Conservation (phyloP, 64 coral and sea anemone genomes). For the Montipora efflorescens region DNA sequence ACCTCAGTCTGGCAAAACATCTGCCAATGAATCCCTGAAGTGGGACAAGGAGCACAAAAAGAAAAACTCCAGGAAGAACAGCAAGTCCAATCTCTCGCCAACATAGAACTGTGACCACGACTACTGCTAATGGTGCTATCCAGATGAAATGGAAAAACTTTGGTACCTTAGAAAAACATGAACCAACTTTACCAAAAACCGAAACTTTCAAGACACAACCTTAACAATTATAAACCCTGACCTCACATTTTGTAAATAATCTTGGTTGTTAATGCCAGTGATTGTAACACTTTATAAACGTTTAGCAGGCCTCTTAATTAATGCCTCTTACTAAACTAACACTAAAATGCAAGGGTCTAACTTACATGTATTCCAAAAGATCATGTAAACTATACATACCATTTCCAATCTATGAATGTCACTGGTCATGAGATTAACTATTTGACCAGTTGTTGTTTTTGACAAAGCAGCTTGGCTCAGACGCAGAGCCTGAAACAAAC, state of each 20-base stretch:
- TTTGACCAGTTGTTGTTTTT: conserved; percentile 86
- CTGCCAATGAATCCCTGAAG: conserved; percentile 85
- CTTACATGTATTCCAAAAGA: too few relatives aligned
- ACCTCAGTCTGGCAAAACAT: conserved; percentile 80
- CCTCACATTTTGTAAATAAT: too few relatives aligned
- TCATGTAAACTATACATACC: conserved; percentile 29
- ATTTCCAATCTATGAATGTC: conserved; percentile 86
- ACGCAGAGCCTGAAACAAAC: conserved; percentile 64
- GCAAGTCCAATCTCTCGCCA: conserved; percentile 74
- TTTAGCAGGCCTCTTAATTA: too few relatives aligned
- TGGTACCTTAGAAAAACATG: not conserved
- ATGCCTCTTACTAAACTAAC: too few relatives aligned
- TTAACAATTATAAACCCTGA: too few relatives aligned
- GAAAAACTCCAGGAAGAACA: conserved; percentile 69
- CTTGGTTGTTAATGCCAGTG: too few relatives aligned
- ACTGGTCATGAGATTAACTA: conserved; percentile 94
- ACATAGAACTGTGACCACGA: conserved; percentile 32
- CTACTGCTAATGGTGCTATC: conserved; percentile 40
- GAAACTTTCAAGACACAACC: too few relatives aligned
- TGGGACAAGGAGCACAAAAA: conserved; percentile 67
- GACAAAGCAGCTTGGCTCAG: conserved; percentile 68
- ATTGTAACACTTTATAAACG: too few relatives aligned
- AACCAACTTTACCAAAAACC: too few relatives aligned
- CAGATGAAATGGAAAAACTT: conserved; percentile 79
- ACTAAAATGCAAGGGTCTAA: too few relatives aligned